phyloP scores from a whole-genome alignment of 2,797 vertebrate species.

The Oreortyx pictus region DNA sequence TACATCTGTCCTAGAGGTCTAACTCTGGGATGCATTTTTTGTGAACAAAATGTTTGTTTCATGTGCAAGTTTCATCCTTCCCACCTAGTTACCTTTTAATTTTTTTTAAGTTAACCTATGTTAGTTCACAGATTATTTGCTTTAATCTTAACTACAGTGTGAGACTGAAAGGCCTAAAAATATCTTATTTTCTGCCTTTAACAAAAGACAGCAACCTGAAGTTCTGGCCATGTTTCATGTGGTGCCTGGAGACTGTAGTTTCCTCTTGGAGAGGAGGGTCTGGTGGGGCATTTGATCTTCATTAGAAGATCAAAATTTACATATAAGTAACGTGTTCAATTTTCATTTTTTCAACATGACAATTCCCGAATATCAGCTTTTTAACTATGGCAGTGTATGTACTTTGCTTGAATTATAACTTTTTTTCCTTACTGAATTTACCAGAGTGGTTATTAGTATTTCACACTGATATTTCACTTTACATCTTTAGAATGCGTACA shows the following conservation, averaged over 20 bases:
- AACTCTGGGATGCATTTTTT: background rate
- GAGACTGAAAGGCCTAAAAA: background rate
- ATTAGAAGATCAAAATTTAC: background rate
- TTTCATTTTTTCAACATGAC: background rate
- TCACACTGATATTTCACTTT: background rate
- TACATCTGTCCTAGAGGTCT: background rate
- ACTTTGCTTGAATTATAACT: background rate
- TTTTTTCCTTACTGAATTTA: background rate
- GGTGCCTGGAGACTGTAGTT: background rate
- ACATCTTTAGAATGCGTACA: background rate
- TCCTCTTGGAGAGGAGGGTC: background rate
- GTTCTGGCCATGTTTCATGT: background rate
- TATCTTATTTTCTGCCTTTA: background rate
- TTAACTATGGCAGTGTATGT: background rate
- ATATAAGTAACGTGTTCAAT: background rate
- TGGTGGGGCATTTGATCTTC: background rate
- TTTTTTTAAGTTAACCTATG: no score
- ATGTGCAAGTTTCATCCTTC: background rate
- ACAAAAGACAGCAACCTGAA: background rate
- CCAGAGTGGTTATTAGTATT: background rate
- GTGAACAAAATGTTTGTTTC: background rate
- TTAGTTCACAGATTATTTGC: background rate
- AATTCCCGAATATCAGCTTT: background rate
- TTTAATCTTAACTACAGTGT: background rate
- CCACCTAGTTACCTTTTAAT: background rate